Evolutionary conservation across 2,797 vertebrate genomes (phyloP).

Genomic region (Astyanax mexicanus): DNA sequence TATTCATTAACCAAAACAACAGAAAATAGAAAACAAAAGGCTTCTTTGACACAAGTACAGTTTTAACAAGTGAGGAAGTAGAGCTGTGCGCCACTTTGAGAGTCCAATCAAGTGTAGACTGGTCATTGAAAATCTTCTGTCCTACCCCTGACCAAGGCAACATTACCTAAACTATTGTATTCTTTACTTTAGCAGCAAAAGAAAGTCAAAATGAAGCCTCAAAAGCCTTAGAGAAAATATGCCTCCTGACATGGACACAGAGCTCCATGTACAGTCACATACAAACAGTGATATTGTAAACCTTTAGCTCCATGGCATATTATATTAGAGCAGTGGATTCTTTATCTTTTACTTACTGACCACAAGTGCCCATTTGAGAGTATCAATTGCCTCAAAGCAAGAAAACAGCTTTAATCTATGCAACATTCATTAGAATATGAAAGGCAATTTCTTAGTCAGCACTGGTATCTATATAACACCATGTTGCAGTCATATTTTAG

Average conservation of each 20-base stretch:
- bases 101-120: neutral
- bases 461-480: neutral
- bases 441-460: neutral
- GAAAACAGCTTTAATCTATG: neutral
- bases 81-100: slow-evolving; percentile 12
- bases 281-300: neutral
- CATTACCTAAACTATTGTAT: neutral
- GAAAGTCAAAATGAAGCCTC: neutral
- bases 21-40: slow-evolving; percentile 66
- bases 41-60: slow-evolving; percentile 18
- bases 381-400: neutral
- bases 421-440: slow-evolving; percentile 7
- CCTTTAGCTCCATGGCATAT: neutral
- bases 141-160: neutral
- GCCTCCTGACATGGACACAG: neutral
- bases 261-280: neutral
- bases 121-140: neutral
- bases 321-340: neutral
- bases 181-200: neutral
- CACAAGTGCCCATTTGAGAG: neutral
- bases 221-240: neutral
- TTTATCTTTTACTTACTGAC: no score
- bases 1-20: slow-evolving; percentile 72
- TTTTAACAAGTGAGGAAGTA: neutral
- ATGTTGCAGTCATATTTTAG: neutral